Percentiles rank a stretch among this genome's conserved stretches.
phyloP scores from a whole-genome alignment of 2,797 vertebrate species.

The Fistularia commersonii region DNA sequence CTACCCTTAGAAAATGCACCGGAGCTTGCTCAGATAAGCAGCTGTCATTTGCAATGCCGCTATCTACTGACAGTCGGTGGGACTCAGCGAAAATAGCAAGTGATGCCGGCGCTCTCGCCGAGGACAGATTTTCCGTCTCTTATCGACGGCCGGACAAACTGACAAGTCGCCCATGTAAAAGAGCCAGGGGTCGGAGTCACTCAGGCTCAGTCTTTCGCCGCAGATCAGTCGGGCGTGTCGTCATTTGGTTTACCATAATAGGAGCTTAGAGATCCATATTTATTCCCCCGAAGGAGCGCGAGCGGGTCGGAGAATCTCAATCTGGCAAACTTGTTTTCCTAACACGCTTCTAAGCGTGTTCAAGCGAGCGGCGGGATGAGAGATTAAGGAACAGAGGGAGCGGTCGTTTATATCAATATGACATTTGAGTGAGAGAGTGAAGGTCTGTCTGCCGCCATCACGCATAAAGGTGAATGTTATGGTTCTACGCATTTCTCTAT shows the following conservation, averaged over 20 bases:
- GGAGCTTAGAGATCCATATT: constrained; percentile 19
- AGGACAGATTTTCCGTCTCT: constrained; percentile 51
- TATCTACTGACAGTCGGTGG: constrained; percentile 72
- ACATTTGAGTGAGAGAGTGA: too few relatives aligned
- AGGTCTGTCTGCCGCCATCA: too few relatives aligned
- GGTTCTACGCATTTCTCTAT: too few relatives aligned
- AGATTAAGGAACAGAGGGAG: too few relatives aligned
- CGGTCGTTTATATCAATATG: too few relatives aligned
- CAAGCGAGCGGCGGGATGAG: too few relatives aligned
- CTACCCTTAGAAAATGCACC: constrained; percentile 50
- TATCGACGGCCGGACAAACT: constrained; percentile 58
- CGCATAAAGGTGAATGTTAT: too few relatives aligned
- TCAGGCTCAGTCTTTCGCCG: constrained; percentile 40
- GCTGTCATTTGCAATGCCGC: constrained; percentile 68
- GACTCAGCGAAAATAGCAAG: constrained; percentile 63
- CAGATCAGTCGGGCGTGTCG: constrained; percentile 27
- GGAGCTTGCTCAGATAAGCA: constrained; percentile 68
- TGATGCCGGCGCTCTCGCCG: constrained; percentile 44
- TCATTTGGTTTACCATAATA: constrained; percentile 34
- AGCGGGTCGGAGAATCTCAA: constrained; percentile 2
- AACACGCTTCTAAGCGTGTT: constrained; percentile 15
- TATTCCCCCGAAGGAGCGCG: constrained; percentile 1
- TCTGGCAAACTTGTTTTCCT: constrained; percentile 15
- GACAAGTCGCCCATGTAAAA: constrained; percentile 59
- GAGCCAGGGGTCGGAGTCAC: constrained; percentile 53